A percentile compares a stretch with the other conserved stretches of the same genome.
Conservation (phyloP, 35 echinoderm and acorn worm species). For the Heliocidaris tuberculata region DNA sequence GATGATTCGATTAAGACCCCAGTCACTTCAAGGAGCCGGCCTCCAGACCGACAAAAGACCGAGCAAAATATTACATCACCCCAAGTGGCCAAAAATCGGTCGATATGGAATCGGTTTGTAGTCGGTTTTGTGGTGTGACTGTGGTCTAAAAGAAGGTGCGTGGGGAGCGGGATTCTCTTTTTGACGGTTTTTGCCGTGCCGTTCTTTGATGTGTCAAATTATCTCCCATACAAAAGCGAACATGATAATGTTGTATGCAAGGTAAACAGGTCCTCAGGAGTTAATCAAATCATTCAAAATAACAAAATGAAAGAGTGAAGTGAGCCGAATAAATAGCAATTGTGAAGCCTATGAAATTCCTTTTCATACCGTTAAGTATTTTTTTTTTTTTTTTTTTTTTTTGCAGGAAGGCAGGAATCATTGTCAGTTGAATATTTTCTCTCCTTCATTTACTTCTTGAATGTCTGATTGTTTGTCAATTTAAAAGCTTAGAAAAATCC, state of each 20-base stretch:
- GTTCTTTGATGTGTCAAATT: background rate
- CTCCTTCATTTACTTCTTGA: background rate
- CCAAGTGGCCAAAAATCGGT: too few species aligned
- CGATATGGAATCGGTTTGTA: too few species aligned
- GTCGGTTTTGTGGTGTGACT: too few species aligned
- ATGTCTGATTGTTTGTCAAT: background rate
- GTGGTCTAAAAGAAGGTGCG: background rate
- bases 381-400: background rate
- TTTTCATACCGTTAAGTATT: background rate
- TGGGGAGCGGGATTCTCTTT: background rate
- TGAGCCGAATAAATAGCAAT: slow-evolving; percentile 8
- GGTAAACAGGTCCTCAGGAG: background rate
- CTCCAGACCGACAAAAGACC: too few species aligned
- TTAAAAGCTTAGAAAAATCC: background rate
- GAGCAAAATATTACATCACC: too few species aligned
- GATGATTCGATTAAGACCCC: background rate
- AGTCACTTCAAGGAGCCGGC: too few species aligned
- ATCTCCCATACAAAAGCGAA: background rate
- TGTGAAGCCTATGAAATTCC: background rate
- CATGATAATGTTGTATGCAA: background rate
- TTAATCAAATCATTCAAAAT: background rate
- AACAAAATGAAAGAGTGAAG: background rate
- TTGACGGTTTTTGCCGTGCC: background rate
- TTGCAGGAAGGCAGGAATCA: background rate
- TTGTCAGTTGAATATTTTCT: background rate